Percentiles rank a stretch among this genome's conserved stretches.
These are phyloP conservation scores for Leptura quadrifasciata DNA, from an alignment of 2,888 invertebrate species.

Conservation along the genomic window DNA sequence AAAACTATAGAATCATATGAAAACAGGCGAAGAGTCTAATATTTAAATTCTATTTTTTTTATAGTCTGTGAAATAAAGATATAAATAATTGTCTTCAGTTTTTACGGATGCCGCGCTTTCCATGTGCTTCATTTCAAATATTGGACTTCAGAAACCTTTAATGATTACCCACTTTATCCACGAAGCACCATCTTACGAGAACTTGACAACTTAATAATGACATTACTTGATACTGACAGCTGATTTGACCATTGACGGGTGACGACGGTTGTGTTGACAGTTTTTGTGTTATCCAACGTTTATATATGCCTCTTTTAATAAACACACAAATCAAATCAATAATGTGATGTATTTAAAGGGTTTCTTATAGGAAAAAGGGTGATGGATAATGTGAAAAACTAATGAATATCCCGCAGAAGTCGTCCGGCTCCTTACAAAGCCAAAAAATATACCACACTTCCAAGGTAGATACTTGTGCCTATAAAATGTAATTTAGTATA, in stretches of 20 bases:
- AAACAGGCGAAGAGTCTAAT: too few relatives aligned
- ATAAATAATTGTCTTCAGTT: too few relatives aligned
- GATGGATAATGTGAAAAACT: constrained; percentile 37
- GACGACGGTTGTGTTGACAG: constrained; percentile 20
- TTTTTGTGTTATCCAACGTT: constrained; percentile 31
- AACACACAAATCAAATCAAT: constrained; percentile 37
- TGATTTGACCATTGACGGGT: constrained; percentile 9
- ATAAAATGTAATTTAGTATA: not conserved
- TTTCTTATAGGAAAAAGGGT: constrained; percentile 23
- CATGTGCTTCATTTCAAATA: too few relatives aligned
- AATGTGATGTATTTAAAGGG: constrained; percentile 20
- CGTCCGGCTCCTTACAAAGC: constrained; percentile 37
- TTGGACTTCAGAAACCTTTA: too few relatives aligned
- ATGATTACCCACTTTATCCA: too few relatives aligned
- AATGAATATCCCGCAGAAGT: constrained; percentile 39
- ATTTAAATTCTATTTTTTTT: too few relatives aligned
- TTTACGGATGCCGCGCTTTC: too few relatives aligned
- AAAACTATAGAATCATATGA: too few relatives aligned
- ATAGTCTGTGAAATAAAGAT: too few relatives aligned
- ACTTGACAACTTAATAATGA: not conserved
- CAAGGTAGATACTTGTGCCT: constrained; percentile 18
- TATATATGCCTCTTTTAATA: constrained; percentile 22
- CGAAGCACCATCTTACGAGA: not conserved
- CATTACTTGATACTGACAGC: constrained; percentile 1
- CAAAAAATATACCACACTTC: constrained; percentile 38